Base-by-base conservation (phyloP, 2,888 invertebrate species). In the Andrena dorsata region DNA sequence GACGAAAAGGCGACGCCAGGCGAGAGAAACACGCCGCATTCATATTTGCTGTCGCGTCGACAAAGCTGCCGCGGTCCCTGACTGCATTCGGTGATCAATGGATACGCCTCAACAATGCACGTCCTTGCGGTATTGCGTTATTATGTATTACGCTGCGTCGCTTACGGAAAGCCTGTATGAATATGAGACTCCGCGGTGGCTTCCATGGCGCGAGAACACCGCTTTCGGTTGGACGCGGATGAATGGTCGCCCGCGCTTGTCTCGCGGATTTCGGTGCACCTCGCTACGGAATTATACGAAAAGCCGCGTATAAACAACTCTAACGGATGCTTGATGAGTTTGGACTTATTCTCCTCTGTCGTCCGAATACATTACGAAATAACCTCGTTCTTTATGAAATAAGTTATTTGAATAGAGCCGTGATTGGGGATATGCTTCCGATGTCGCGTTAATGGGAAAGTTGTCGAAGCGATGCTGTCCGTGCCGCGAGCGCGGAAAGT, bases 71-170 rank as follows among this genome's bases (percentile, higher is more conserved):
- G 63, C 71, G 61, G 76, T 72, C 73, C 49, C 69, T 69, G 85
- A 80, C 80, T 83, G 84, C 80, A 82, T 85, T 82, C 80, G 72
- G 76, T 80, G 88, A 89, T 85, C 85, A 89, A 89, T 89, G 88
- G 79, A 82, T 82, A 79, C 76, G 70, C 71, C 76, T 69, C 80
- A 83, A 88, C 89, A 86, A 89, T 88, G 71, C 80, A 80, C 84
- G 86, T 84, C 89, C 88, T 86, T 86, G 88, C 78, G 51, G 71
- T 80, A 80, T 84, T 84, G 69, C 79, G 80, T 82, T 85, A 80
- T 82, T 85, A 80, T 86, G 83, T 76, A 83, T 84, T 77, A 76
- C 85, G 76, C 70, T 58, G 7, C 47, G 47, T 23, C 32, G 47
- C 35, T 49, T 65, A 41, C 30, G 66, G 65, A 66, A 30, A 56